Conservation (phyloP, 2,797 vertebrate species). For the Lycodopsis pacificus region DNA sequence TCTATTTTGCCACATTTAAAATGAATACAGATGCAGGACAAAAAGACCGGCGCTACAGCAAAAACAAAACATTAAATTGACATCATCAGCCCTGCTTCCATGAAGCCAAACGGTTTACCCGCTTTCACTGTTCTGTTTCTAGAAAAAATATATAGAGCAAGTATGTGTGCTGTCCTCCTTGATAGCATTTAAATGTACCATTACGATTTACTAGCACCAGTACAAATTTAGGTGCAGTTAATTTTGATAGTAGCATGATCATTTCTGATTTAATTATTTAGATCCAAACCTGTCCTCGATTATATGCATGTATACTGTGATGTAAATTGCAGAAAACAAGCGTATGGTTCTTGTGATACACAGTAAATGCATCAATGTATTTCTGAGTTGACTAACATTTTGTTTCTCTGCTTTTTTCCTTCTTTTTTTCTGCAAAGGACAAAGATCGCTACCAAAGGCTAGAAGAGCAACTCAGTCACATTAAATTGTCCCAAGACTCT, state of each 20-base stretch:
- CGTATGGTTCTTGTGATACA: neutral
- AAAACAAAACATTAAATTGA: neutral
- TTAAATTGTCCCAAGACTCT: slow-evolving; percentile 88
- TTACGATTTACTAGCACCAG: neutral
- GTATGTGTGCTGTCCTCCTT: slow-evolving; percentile 28
- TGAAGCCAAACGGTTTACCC: neutral
- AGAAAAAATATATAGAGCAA: slow-evolving; percentile 3
- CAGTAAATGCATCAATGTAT: neutral
- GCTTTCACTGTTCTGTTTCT: neutral
- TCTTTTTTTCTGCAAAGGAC: slow-evolving; percentile 86
- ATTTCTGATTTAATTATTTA: slow-evolving; percentile 1
- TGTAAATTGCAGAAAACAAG: slow-evolving; percentile 30
- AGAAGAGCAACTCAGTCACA: slow-evolving; percentile 89
- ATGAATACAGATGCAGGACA: neutral
- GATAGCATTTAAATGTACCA: neutral
- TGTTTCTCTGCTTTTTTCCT: slow-evolving; percentile 3
- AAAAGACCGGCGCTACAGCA: neutral
- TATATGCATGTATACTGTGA: neutral
- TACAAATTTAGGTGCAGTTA: neutral
- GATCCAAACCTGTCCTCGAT: neutral
- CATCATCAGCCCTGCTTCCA: neutral
- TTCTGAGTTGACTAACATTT: slow-evolving; percentile 40
- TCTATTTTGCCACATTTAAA: slow-evolving; percentile 1
- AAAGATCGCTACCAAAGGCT: slow-evolving; percentile 83
- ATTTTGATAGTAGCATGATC: neutral